Percentiles rank a stretch among this genome's conserved stretches.
phyloP scores from a whole-genome alignment of 2,888 invertebrate species.

The Helleia helle region DNA sequence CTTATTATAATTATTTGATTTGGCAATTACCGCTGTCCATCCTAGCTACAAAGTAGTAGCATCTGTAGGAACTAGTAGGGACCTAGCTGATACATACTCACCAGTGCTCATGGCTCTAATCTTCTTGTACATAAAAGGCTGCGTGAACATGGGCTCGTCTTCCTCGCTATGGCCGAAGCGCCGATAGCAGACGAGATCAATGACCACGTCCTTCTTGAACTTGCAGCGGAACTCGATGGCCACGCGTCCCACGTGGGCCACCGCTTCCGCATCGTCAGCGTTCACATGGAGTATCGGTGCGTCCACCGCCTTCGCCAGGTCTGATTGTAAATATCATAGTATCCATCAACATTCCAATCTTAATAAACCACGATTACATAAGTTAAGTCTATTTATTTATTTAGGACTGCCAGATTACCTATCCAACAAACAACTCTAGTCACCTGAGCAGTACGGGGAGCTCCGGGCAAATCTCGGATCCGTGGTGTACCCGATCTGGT shows the following conservation, averaged over 20 bases:
- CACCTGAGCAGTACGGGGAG: slow-evolving; percentile 88
- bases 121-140: slow-evolving; percentile 94
- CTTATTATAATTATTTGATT: too few species aligned
- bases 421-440: too few species aligned
- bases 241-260: slow-evolving; percentile 88
- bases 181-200: slow-evolving; percentile 89
- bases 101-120: slow-evolving; percentile 78
- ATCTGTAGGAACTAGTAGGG: too few species aligned
- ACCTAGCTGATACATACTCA: slow-evolving; percentile 21
- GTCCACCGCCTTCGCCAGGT: slow-evolving; percentile 91
- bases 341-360: not conserved
- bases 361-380: too few species aligned
- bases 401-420: too few species aligned
- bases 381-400: too few species aligned
- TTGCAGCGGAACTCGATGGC: slow-evolving; percentile 92
- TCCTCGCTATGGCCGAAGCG: slow-evolving; percentile 95
- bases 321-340: slow-evolving; percentile 27
- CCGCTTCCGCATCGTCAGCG: slow-evolving; percentile 94
- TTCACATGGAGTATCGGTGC: slow-evolving; percentile 97
- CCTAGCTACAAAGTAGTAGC: too few species aligned
- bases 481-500: slow-evolving; percentile 94
- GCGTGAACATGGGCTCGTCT: slow-evolving; percentile 96
- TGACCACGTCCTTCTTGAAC: slow-evolving; percentile 89
- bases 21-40: too few species aligned
- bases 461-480: slow-evolving; percentile 90